Base-by-base conservation (phyloP, 2,888 invertebrate species). In the Oscheius onirici region DNA sequence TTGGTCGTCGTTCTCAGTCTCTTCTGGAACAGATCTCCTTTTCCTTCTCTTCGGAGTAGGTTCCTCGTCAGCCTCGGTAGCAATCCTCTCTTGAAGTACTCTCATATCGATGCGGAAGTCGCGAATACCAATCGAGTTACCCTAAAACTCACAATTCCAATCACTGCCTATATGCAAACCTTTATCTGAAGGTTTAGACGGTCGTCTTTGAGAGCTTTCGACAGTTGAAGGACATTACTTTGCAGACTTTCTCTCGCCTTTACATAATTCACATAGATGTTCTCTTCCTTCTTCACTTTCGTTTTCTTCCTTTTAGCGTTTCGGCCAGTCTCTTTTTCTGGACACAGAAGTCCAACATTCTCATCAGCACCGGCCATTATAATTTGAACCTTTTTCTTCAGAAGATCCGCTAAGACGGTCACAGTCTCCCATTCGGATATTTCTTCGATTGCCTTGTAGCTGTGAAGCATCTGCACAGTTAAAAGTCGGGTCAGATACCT, bases 61-160 rank as follows among this genome's bases (percentile, higher is more conserved):
- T 13, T 46, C 46, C 8, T 63, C 63, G 22, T 46, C 46, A 1
- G 15, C 17, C 5, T 44, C 49, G 3, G 13, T 24, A 3, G 49
- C n/a, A 11, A 63, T 63, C 34, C 63, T 3, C 44, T 75, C 75
- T 22, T 58, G 60, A 5, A 78, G 61, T 46, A 78, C 63, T 20
- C 72, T 60, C 73, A 77, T 71, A 34, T 79, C 69, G 20, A 79
- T 73, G 11, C 79, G 77, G 65, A 77, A 79, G 46, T 79, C 79
- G 8, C 77, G 77, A 63, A 74, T 75, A 13, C 79, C 79, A 8
- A 79, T 73, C n/a, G 79, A 75, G 40, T 79, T 79, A 22, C 76
- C 75, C 76, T 78, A 55, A 26, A 73, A 68, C 58, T 17, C 40
- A 22, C 24, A 17, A 6, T 52, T 52, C 17, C 20, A 24, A 20